A percentile compares a stretch with the other conserved stretches of the same genome.
phyloP scores from a whole-genome alignment of 2,113 vertebrate genomes.

The Martes martes region DNA sequence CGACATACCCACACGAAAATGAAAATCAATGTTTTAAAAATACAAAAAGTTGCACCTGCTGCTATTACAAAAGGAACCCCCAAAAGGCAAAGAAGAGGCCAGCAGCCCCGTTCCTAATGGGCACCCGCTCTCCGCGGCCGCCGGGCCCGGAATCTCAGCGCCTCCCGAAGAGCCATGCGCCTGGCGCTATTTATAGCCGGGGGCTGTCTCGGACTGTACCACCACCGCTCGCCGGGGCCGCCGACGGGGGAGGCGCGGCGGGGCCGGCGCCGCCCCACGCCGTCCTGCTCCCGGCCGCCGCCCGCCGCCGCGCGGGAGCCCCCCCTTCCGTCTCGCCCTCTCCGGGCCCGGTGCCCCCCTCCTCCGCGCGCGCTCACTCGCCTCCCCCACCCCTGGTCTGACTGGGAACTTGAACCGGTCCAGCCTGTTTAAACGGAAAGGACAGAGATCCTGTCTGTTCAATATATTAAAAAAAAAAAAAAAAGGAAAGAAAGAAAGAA shows the following conservation, averaged over 20 bases:
- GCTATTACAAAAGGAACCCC: constrained; percentile 57
- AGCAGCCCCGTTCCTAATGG: constrained; percentile 57
- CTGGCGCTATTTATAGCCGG: constrained; percentile 88
- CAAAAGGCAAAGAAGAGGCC: constrained; percentile 58
- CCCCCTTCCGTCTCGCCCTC: constrained; percentile 62
- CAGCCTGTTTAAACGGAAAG: constrained; percentile 99
- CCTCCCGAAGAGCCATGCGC: constrained; percentile 87
- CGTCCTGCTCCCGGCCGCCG: constrained; percentile 66
- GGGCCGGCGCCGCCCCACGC: constrained; percentile 72
- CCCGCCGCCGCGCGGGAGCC: constrained; percentile 61
- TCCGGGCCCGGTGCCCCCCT: constrained; percentile 65
- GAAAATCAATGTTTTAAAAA: constrained; percentile 69
- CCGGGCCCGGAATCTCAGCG: constrained; percentile 85
- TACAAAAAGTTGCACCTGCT: constrained; percentile 72
- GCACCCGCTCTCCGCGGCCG: constrained; percentile 79
- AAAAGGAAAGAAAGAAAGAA: constrained; percentile 83
- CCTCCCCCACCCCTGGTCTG: constrained; percentile 84
- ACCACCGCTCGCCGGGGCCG: constrained; percentile 80
- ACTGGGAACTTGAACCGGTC: constrained; percentile 88
- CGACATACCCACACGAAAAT: constrained; percentile 50
- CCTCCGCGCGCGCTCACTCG: constrained; percentile 66
- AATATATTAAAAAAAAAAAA: constrained; percentile 81
- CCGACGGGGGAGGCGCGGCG: constrained; percentile 75
- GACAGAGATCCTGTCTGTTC: constrained; percentile 95
- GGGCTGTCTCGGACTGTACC: constrained; percentile 91